Percentiles rank a stretch among this genome's conserved stretches.
Conservation (phyloP, 2,888 invertebrate species). For the Tetramorium bicarinatum region DNA sequence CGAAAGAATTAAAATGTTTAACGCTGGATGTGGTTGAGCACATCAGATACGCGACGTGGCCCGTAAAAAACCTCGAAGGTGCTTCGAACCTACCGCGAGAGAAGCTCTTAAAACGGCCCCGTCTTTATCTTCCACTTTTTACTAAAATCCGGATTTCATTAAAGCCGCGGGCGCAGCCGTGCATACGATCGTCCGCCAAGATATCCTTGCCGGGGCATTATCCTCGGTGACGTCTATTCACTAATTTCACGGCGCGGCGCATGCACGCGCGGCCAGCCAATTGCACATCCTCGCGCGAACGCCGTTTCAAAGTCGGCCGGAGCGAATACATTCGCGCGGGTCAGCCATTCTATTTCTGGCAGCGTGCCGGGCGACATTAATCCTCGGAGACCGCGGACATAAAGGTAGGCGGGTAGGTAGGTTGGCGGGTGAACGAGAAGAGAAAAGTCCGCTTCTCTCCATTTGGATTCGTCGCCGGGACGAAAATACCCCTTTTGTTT, state of each 20-base stretch:
- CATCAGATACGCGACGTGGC: not conserved
- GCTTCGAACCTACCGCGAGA: not conserved
- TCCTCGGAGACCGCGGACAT: slow-evolving; percentile 78
- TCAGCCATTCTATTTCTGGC: slow-evolving; percentile 82
- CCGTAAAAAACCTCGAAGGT: not conserved
- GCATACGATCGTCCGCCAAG: slow-evolving; percentile 20
- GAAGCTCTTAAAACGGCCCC: slow-evolving; percentile 10
- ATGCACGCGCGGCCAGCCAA: slow-evolving; percentile 47
- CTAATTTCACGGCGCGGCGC: slow-evolving; percentile 39
- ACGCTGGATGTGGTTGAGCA: not conserved
- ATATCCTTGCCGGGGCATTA: slow-evolving; percentile 34
- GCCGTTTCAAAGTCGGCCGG: slow-evolving; percentile 59
- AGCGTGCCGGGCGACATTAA: slow-evolving; percentile 82
- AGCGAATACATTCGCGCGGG: slow-evolving; percentile 73
- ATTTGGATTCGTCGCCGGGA: slow-evolving; percentile 70
- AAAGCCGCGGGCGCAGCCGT: slow-evolving; percentile 2
- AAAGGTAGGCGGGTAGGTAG: slow-evolving; percentile 68
- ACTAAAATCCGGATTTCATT: slow-evolving; percentile 17
- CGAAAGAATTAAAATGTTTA: not conserved
- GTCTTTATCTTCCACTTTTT: slow-evolving; percentile 31
- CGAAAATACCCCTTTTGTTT: slow-evolving; percentile 78
- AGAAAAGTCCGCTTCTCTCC: slow-evolving; percentile 67
- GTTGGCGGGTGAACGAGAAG: slow-evolving; percentile 48
- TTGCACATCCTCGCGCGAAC: slow-evolving; percentile 53
- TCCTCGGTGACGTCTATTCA: slow-evolving; percentile 41